Base-by-base conservation (phyloP, 2,888 invertebrate species). In the Caenorhabditis angaria region DNA sequence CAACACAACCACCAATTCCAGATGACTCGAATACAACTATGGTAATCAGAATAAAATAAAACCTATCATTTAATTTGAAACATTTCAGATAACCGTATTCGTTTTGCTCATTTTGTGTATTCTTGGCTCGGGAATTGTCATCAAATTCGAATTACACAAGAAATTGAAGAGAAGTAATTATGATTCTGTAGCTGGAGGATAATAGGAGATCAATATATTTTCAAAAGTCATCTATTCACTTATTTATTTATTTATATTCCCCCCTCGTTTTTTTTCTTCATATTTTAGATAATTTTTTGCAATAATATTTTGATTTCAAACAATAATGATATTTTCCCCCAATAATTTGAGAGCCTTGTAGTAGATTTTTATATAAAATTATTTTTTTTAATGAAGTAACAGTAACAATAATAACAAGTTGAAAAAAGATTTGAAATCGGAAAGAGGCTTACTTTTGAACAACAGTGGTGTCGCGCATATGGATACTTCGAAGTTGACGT, bases 101-200 rank as follows among this genome's bases (percentile, higher is more conserved):
- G 73, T 84, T 24, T 73, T 87, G 35, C 77, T 87, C 65, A 87
- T 87, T 65, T 70, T 87, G n/a, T 77, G 85, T 53, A 87, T 87
- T 59, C 68, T 85, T 10, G 78, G 84, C 28, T 84, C 84, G 32
- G 87, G 87, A 48, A 82, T 83, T 55, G 82, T 87, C 2, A 87
- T 82, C 81, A 87, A 87, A 60, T 80, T 83, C 64, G 82, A 84
- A 61, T 65, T 87, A 32, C 87, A 87, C 76, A 85, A 79, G 62
- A 83, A 84, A 32, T 85, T 85, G 29, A 81, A 85, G 85, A 85
- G 88, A 12, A 78, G 82, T n/a, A 85, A 80, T 70, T 88, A 88
- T 61, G 85, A 82, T 57, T 84, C 84, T 0, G 88, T 86, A 2
- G 82, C 85, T 14, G 84, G 80, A 8, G 85, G 85, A 70, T 85